Evolutionary conservation across 2,797 vertebrate genomes (phyloP).

Genomic region (Podargus strigoides): DNA sequence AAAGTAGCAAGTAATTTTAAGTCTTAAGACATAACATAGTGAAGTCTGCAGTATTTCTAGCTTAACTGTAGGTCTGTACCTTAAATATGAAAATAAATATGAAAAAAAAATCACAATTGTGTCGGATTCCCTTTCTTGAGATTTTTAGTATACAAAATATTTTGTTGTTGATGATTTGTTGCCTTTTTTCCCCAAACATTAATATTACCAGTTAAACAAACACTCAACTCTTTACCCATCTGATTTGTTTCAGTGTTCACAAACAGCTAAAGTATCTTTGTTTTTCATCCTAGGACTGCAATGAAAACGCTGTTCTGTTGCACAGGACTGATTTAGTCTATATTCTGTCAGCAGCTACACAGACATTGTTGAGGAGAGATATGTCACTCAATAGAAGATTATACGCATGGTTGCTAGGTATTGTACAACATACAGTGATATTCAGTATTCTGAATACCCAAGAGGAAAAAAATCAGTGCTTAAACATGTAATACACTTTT

Average conservation of each 20-base stretch:
- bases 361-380: conserved; percentile 92
- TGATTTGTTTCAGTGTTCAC: background rate
- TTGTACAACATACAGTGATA: background rate
- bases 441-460: background rate
- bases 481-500: background rate
- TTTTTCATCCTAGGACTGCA: conserved; percentile 56
- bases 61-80: background rate
- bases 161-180: background rate
- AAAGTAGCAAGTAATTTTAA: background rate
- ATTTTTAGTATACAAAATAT: background rate
- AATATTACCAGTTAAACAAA: background rate
- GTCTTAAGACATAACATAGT: background rate
- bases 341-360: conserved; percentile 85
- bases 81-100: background rate
- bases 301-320: conserved; percentile 74
- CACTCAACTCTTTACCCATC: background rate
- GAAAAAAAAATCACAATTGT: background rate
- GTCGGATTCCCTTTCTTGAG: background rate
- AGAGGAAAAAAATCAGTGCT: background rate
- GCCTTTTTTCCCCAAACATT: background rate
- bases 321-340: conserved; percentile 76
- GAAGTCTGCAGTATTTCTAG: background rate
- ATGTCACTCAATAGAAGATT: conserved; percentile 97
- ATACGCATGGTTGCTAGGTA: conserved; percentile 95
- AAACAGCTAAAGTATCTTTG: background rate